These are phyloP conservation scores for Caprella mutica DNA, from an alignment of 2,888 invertebrate species.

Conservation along the genomic window DNA sequence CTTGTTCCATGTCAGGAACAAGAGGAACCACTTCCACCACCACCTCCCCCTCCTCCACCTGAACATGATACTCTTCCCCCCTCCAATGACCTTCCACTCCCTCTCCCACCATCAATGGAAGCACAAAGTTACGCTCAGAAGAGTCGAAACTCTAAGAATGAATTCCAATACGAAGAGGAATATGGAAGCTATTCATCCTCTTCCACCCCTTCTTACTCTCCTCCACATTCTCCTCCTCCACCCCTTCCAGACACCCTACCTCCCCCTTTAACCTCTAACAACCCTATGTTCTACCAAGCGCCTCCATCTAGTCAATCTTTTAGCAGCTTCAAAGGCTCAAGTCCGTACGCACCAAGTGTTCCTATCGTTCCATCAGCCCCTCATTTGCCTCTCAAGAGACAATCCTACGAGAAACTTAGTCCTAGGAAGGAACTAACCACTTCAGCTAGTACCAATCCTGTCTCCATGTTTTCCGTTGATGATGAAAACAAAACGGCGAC, in stretches of 20 bases:
- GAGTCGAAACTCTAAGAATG: background rate
- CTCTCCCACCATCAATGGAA: background rate
- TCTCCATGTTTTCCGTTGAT: slow-evolving; percentile 8
- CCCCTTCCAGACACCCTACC: slow-evolving; percentile 30
- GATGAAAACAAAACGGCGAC: slow-evolving; percentile 31
- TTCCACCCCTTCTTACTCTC: slow-evolving; percentile 13
- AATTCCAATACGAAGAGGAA: background rate
- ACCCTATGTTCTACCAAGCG: background rate
- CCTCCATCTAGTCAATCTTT: slow-evolving; percentile 13
- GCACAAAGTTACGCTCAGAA: background rate
- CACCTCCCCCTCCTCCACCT: slow-evolving; percentile 14
- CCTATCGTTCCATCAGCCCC: too few relatives aligned
- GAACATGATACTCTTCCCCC: slow-evolving; percentile 11
- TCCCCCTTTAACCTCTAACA: slow-evolving; percentile 16
- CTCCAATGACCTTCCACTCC: background rate
- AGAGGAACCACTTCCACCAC: slow-evolving; percentile 25
- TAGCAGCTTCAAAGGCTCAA: slow-evolving; percentile 16
- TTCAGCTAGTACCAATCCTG: background rate
- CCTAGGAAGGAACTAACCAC: background rate
- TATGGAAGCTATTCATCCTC: slow-evolving; percentile 17
- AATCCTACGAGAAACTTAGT: too few relatives aligned
- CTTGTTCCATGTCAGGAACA: slow-evolving; percentile 14
- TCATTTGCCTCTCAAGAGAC: too few relatives aligned
- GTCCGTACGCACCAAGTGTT: background rate
- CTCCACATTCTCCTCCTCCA: slow-evolving; percentile 22